Percentiles rank a stretch among this genome's conserved stretches.
Evolutionary conservation across 2,113 vertebrate genomes (phyloP).

Genomic region (Phainopepla nitens): DNA sequence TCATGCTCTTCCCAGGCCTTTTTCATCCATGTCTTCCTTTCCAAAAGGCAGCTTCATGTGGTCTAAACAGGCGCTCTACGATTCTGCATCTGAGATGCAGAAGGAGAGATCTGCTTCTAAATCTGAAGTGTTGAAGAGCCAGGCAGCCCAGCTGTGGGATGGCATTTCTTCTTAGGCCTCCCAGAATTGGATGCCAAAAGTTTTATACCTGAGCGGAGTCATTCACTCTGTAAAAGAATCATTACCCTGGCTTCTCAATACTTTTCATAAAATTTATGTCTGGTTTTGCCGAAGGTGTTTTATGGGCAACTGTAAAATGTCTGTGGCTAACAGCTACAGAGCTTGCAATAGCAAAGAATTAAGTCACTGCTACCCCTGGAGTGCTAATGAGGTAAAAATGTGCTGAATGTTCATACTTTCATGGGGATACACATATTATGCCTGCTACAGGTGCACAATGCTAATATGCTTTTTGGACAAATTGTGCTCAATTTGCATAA

Average conservation of each 20-base stretch:
- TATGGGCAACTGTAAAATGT: slow-evolving; percentile 6
- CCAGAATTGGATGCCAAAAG: neutral
- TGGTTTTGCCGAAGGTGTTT: neutral
- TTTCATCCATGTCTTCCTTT: neutral
- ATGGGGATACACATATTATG: slow-evolving; percentile 17
- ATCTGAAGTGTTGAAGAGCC: neutral
- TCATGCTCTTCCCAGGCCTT: neutral
- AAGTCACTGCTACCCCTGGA: slow-evolving; percentile 22
- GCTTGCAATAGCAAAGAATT: slow-evolving; percentile 18
- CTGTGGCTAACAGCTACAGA: neutral
- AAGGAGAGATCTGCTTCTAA: neutral
- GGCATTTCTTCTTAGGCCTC: neutral
- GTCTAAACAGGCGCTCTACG: neutral
- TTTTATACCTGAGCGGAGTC: neutral
- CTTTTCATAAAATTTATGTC: slow-evolving; percentile 20
- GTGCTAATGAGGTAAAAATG: slow-evolving; percentile 61
- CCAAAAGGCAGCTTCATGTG: neutral
- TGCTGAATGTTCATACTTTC: slow-evolving; percentile 53
- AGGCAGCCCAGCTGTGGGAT: neutral
- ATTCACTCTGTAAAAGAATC: neutral
- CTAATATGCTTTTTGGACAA: slow-evolving; percentile 59
- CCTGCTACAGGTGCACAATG: slow-evolving; percentile 56
- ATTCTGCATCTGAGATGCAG: fast-evolving
- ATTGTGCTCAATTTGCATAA: slow-evolving; percentile 56
- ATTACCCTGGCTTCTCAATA: neutral